These are phyloP conservation scores for Tapirus terrestris DNA, from an alignment of 2,113 vertebrate genomes.

Conservation along the genomic window DNA sequence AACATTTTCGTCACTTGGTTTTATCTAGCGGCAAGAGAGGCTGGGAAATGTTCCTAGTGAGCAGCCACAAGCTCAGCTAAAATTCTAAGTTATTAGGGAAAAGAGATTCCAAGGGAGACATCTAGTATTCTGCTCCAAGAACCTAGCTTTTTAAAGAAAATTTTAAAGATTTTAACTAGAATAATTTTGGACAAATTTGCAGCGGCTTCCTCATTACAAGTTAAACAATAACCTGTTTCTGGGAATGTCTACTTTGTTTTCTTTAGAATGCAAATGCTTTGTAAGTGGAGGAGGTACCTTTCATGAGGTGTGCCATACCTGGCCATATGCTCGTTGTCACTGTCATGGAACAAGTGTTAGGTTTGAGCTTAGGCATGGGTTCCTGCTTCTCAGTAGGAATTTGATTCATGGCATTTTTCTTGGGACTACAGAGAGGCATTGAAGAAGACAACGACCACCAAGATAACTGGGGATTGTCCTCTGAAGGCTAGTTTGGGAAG, in stretches of 20 bases:
- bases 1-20: background rate
- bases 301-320: background rate
- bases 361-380: background rate
- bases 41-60: background rate
- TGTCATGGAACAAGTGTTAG: background rate
- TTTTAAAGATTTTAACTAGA: background rate
- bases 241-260: background rate
- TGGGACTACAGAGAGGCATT: background rate
- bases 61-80: background rate
- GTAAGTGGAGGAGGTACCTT: background rate
- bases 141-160: background rate
- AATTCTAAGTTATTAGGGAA: background rate
- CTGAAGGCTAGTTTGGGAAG: background rate
- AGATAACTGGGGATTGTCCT: background rate
- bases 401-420: background rate
- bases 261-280: background rate
- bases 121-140: background rate
- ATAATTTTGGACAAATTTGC: background rate
- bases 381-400: background rate
- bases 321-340: rapidly evolving
- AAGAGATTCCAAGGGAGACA: background rate
- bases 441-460: background rate
- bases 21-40: background rate
- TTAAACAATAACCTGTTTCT: background rate
- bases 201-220: background rate